phyloP scores from a whole-genome alignment of 2,888 invertebrate genomes.

The Caenorhabditis sp. region DNA sequence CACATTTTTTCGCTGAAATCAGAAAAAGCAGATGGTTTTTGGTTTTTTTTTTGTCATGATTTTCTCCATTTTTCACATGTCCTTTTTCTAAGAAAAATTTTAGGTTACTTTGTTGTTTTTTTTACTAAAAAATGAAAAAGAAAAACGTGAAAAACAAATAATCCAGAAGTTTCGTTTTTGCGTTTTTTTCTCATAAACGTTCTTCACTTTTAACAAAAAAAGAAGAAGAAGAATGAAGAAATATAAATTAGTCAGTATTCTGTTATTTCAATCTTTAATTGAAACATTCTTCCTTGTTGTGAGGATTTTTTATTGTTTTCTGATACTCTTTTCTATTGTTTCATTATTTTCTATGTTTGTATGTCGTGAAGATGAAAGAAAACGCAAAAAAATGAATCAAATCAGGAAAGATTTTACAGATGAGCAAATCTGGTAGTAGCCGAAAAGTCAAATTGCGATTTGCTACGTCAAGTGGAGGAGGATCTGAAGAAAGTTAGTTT shows the following conservation, averaged over 20 bases:
- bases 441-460: conserved; percentile 40
- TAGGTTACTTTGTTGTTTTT: not conserved
- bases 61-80: not conserved
- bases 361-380: not conserved
- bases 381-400: not conserved
- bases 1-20: not conserved
- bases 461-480: conserved; percentile 10
- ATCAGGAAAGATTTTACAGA: conserved; percentile 24
- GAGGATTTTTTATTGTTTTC: not conserved
- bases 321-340: not conserved
- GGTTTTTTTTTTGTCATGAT: not conserved
- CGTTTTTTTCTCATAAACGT: not conserved
- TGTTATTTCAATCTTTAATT: not conserved
- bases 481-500: conserved; percentile 2
- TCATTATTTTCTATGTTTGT: not conserved
- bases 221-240: not conserved
- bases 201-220: not conserved
- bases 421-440: conserved; percentile 38
- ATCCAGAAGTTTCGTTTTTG: not conserved
- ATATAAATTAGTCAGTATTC: not conserved
- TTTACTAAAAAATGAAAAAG: not conserved
- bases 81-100: not conserved
- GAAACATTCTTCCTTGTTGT: not conserved
- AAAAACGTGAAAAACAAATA: not conserved
- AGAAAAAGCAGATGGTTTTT: not conserved